phyloP scores from a whole-genome alignment of 2,797 vertebrate species.

The Crocodylus rhombifer region DNA sequence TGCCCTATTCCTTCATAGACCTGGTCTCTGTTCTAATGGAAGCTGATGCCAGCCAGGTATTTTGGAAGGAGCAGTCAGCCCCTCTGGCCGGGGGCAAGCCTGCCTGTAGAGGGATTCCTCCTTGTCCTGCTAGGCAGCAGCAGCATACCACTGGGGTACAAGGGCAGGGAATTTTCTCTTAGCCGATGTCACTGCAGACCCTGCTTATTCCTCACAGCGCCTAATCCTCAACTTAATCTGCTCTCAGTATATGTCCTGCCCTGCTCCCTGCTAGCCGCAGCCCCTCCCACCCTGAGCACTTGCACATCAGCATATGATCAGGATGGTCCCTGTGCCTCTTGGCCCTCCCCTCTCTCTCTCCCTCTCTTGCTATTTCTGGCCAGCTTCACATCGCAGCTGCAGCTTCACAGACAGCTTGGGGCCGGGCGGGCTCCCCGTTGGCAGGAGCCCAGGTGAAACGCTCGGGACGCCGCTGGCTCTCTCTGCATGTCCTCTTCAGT shows the following conservation, averaged over 20 bases:
- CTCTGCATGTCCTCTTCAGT: not conserved
- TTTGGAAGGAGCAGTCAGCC: not conserved
- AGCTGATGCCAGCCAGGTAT: not conserved
- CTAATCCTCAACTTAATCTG: not conserved
- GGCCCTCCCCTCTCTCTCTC: not conserved
- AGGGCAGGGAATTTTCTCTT: not conserved
- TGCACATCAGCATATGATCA: not conserved
- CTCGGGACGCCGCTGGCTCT: not conserved
- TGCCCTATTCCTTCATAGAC: not conserved
- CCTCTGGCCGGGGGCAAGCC: not conserved
- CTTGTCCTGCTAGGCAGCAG: not conserved
- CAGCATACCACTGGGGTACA: not conserved
- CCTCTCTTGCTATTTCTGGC: not conserved
- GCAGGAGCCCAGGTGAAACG: conserved; percentile 68
- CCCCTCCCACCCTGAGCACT: not conserved
- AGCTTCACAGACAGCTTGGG: conserved; percentile 8
- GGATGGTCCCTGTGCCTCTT: not conserved
- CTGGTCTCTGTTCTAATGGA: not conserved
- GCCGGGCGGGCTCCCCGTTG: conserved; percentile 58
- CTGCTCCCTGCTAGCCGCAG: not conserved
- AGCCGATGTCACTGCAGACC: too few species aligned
- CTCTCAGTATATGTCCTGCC: not conserved
- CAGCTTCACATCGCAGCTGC: not conserved
- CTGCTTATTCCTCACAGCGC: not conserved
- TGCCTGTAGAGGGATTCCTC: not conserved